Percentiles rank a stretch among this genome's conserved stretches.
Evolutionary conservation across 2,113 vertebrate species (phyloP).

Genomic region (Corapipo altera): DNA sequence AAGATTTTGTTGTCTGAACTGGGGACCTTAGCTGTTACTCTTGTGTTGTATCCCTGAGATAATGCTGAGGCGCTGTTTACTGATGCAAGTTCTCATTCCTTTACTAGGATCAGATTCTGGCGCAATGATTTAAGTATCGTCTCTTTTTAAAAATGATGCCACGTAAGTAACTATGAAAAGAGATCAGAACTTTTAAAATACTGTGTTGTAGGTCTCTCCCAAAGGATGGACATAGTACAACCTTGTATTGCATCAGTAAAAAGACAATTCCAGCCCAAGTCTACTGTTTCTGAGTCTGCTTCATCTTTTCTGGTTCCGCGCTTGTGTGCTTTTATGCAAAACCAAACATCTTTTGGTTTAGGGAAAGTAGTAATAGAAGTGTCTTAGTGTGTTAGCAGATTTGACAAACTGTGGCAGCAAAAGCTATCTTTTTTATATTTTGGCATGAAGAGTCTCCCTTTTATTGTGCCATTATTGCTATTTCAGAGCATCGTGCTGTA

Average conservation of each 20-base stretch:
- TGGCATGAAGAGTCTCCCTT: slow-evolving; percentile 62
- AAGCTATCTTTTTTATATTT: slow-evolving; percentile 64
- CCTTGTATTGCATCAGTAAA: background rate
- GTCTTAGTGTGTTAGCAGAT: slow-evolving; percentile 53
- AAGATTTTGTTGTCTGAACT: background rate
- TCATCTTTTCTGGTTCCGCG: background rate
- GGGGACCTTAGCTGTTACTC: background rate
- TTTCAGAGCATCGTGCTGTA: slow-evolving; percentile 52
- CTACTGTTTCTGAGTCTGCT: background rate
- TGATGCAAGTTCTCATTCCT: background rate
- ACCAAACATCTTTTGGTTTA: slow-evolving; percentile 25
- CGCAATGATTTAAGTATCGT: background rate
- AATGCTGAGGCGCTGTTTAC: background rate
- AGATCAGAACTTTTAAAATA: background rate
- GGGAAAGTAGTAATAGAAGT: slow-evolving; percentile 42
- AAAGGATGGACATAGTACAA: background rate
- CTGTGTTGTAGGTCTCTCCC: background rate
- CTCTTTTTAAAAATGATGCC: background rate
- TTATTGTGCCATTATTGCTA: slow-evolving; percentile 66
- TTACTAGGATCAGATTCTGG: background rate
- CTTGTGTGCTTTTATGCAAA: slow-evolving; percentile 9
- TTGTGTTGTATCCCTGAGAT: background rate
- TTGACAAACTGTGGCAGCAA: slow-evolving; percentile 60
- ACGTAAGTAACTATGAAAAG: background rate
- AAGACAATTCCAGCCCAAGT: accelerated